Conservation (phyloP, 2,888 invertebrate species). For the Platypus cylindrus region DNA sequence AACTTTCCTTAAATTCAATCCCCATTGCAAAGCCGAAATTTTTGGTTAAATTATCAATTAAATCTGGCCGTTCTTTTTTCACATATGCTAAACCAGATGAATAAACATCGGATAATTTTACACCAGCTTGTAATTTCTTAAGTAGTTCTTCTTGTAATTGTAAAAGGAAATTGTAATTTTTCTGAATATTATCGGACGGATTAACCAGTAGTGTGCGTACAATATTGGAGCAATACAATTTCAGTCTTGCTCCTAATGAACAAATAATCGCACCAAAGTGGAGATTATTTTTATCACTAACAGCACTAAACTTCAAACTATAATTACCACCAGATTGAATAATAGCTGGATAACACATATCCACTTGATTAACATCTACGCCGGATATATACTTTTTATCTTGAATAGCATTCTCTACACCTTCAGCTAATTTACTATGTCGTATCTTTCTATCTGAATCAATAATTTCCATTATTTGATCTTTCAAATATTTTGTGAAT, state of each 20-base stretch:
- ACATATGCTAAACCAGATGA: conserved; percentile 69
- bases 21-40: conserved; percentile 97
- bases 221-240: conserved; percentile 96
- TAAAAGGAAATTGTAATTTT: conserved; percentile 84
- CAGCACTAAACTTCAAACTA: conserved; percentile 85
- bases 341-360: conserved; percentile 97
- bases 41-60: conserved; percentile 85
- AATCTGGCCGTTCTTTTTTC: conserved; percentile 72
- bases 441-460: conserved; percentile 98
- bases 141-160: conserved; percentile 83
- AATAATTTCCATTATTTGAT: conserved; percentile 97
- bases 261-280: conserved; percentile 96
- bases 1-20: conserved; percentile 94
- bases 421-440: conserved; percentile 88
- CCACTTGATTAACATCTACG: conserved; percentile 78
- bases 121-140: conserved; percentile 68
- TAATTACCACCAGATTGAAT: conserved; percentile 99
- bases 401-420: conserved; percentile 84
- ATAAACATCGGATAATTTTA: conserved; percentile 76
- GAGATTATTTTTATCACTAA: conserved; percentile 83
- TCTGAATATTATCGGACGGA: conserved; percentile 66
- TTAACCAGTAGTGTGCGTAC: conserved; percentile 93
- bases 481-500: conserved; percentile 90
- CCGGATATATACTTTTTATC: conserved; percentile 92
- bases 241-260: conserved; percentile 87